phyloP scores from a whole-genome alignment of 1,140 invertebrate genomes.

The Halyomorpha halys region DNA sequence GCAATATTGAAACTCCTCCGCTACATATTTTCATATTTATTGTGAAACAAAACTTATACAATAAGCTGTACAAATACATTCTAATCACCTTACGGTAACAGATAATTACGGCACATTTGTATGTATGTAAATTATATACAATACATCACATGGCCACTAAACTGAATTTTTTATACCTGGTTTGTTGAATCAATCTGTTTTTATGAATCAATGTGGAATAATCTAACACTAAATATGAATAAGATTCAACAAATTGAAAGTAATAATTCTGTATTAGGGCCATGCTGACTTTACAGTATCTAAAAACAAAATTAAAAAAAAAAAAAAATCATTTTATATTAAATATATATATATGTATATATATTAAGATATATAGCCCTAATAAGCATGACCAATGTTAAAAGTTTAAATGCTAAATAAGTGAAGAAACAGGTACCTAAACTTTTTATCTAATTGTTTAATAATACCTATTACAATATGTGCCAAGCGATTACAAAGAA shows the following conservation, averaged over 20 bases:
- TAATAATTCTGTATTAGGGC: constrained; percentile 5
- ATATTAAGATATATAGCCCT: constrained; percentile 7
- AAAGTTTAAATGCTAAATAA: constrained; percentile 16
- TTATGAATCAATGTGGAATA: background rate
- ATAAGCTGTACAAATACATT: constrained; percentile 19
- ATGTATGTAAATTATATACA: constrained; percentile 18
- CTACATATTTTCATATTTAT: constrained; percentile 15
- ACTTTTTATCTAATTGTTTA: constrained; percentile 13
- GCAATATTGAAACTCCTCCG: background rate
- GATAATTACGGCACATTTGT: constrained; percentile 18
- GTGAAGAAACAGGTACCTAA: constrained; percentile 18
- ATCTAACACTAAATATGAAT: constrained; percentile 1
- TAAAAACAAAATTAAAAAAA: background rate
- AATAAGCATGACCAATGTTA: constrained; percentile 4
- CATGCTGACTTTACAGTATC: constrained; percentile 16
- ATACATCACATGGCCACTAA: constrained; percentile 15
- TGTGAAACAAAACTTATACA: constrained; percentile 18
- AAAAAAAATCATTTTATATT: background rate
- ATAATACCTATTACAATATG: constrained; percentile 13
- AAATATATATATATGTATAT: constrained; percentile 13
- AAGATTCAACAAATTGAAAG: constrained; percentile 12
- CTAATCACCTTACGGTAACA: constrained; percentile 17
- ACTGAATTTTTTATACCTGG: background rate
- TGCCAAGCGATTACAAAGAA: constrained; percentile 19
- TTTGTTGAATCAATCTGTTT: background rate